Evolutionary conservation across 2,797 vertebrate species (phyloP), one percentile per base, ranked within the genome.

Genomic region (Xyrichtys novacula): DNA sequence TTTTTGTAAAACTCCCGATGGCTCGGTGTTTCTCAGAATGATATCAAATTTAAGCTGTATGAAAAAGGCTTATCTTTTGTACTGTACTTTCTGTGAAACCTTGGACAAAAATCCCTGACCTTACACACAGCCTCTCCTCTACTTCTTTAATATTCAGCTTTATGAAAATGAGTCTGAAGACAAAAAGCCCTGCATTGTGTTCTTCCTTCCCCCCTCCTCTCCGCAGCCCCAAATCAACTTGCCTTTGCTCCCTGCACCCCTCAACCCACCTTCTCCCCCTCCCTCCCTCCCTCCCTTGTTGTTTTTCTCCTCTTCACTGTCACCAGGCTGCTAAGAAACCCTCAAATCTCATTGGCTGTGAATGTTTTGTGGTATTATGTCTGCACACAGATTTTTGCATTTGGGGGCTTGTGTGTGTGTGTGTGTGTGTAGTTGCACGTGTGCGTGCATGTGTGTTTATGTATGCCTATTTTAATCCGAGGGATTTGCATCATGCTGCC

Each of bases 141-240:
- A 62, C 69, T 76, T 85, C 73, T 53, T 89, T 86, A 85, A 88
- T 91, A 92, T 93, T 89, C 87, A 87, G 82, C 67, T 83, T 85
- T 88, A 91, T 92, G 70, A 85, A 92, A 92, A 93, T 89, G 65
- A 90, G 81, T 69, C 52, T 59, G 67, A 67, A 79, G 74, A 90
- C 72, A 84, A 80, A 85, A 78, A 71, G 69, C 68, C 61, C 53
- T 32, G 67, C 63, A 85, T 85, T 91, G 85, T 90, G 69, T 74
- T 44, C 60, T 64, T 46, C 48, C 52, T 61, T 46, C 38, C n/a
- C 54, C 34, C 56, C 43, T 29, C 49, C 5, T 2, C 15, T 2
- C 25, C 16, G 7, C 55, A 36, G 6, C 60, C 54, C 54, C 19
- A 19, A 46, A 43, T 25, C 38, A 34, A 2, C 49, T 59, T 59